Base-by-base conservation (phyloP, 2,797 vertebrate genomes). In the Takifugu ocellatus region DNA sequence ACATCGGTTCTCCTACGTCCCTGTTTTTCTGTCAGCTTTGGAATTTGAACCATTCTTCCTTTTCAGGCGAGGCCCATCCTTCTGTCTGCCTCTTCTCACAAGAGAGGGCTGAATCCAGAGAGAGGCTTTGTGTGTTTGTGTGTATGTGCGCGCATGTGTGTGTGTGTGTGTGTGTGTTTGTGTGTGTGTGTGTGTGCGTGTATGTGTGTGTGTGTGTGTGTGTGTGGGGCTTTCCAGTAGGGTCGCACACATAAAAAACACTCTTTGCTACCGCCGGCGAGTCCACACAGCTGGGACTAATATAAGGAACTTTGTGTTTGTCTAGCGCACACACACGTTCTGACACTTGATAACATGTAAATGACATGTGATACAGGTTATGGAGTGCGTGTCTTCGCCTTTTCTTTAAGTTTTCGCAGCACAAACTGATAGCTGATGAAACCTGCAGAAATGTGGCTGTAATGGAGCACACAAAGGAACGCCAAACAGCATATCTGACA, bases 211-310 rank as follows among this genome's bases (percentile, higher is more conserved):
- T 47, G 21, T 48, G 46, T 25, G 10, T 48, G 46, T 48, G 46
- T 77, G 75, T 83, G 75, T 68, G 84, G 85, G 87, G 84, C 81
- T 88, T 91, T 90, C 84, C 86, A 87, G 79, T 73, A 66, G 47
- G 59, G 74, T 77, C 82, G 73, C 74, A 82, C 88, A 89, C 81
- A 71, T 85, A 83, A 90, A 88, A 92, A 91, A 91, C 89, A 21
- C 87, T 87, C 82, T 67, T 86, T 83, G 85, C 74, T 82, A 53
- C 59, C 51, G 57, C 56, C 56, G 72, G 70, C 66, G 54, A 69
- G 74, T 77, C 79, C 51, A 58, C 88, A 53, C 87, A 89, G 89
- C 87, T 91, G 88, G 88, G 82, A 90, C 75, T 80, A 82, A 71
- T 89, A 86, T 81, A 89, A 84, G 84, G 90, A 80, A 67, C 63